A percentile compares a stretch with the other conserved stretches of the same genome.
Evolutionary conservation across 2,797 vertebrate genomes (phyloP).

Genomic region (Danio choprae): DNA sequence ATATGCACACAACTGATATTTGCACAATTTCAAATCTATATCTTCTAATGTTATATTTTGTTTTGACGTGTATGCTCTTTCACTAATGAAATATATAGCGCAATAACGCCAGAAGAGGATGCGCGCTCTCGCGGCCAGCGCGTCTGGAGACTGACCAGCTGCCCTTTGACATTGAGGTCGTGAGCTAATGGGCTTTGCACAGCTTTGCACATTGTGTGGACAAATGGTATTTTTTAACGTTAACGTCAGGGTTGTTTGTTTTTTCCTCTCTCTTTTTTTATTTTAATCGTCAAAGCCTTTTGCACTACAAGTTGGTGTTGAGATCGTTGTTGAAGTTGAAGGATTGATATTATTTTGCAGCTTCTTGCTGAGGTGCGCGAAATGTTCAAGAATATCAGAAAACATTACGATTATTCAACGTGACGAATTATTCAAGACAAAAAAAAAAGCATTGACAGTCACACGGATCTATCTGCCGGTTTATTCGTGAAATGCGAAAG

Average conservation of each 20-base stretch:
- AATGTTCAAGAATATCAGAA: background rate
- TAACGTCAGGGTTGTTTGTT: constrained; percentile 40
- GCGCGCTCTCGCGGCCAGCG: constrained; percentile 58
- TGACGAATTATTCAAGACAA: background rate
- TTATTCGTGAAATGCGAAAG: background rate
- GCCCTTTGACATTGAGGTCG: constrained; percentile 69
- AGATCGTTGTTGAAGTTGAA: background rate
- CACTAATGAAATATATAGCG: constrained; percentile 24
- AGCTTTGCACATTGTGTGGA: constrained; percentile 52
- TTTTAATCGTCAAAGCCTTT: background rate
- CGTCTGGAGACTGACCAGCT: constrained; percentile 67
- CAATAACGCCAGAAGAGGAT: constrained; percentile 33
- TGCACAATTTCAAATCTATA: background rate
- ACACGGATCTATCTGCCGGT: background rate
- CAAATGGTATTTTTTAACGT: constrained; percentile 58
- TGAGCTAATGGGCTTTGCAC: constrained; percentile 55
- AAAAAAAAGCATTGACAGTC: background rate
- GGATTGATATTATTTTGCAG: background rate
- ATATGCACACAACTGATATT: background rate
- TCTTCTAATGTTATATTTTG: background rate
- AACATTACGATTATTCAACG: background rate
- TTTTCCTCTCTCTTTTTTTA: background rate
- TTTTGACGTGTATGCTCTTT: constrained; percentile 3
- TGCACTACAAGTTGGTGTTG: constrained; percentile 1
- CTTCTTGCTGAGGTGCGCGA: constrained; percentile 4